Percentiles rank a stretch among this genome's conserved stretches.
These are phyloP conservation scores for Thera britannica DNA, from an alignment of 2,888 invertebrate species.

Conservation along the genomic window DNA sequence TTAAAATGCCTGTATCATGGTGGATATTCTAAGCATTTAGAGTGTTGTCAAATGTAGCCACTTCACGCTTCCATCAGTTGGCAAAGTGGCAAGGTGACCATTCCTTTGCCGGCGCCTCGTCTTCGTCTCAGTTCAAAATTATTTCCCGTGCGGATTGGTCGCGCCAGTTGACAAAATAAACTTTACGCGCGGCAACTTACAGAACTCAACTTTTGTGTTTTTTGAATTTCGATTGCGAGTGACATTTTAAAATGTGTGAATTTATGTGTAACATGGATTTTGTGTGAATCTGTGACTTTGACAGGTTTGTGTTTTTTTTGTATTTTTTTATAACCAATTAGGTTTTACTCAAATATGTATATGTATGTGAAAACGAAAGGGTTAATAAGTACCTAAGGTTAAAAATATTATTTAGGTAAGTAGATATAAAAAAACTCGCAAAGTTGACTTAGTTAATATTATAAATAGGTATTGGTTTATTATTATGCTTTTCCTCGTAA, in stretches of 20 bases:
- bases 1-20: too few species aligned
- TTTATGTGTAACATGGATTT: slow-evolving; percentile 32
- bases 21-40: too few species aligned
- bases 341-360: too few species aligned
- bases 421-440: too few species aligned
- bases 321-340: not conserved
- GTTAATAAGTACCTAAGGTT: too few species aligned
- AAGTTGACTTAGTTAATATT: not conserved
- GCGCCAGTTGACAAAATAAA: slow-evolving; percentile 24
- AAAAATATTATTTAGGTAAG: too few species aligned
- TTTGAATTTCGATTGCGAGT: slow-evolving; percentile 24
- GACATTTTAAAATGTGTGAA: slow-evolving; percentile 17
- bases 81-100: slow-evolving; percentile 29
- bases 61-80: slow-evolving; percentile 9
- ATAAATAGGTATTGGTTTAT: not conserved
- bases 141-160: slow-evolving; percentile 10
- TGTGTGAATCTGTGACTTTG: slow-evolving; percentile 31
- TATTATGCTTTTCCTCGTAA: not conserved
- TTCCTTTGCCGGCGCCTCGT: not conserved
- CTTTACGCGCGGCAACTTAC: slow-evolving; percentile 41
- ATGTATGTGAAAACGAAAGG: too few species aligned
- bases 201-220: slow-evolving; percentile 6
- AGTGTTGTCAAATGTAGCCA: not conserved
- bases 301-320: slow-evolving; percentile 32
- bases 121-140: slow-evolving; percentile 21